Evolutionary conservation across 2,797 vertebrate genomes (phyloP), one percentile per base, ranked within the genome.

Genomic region (Macropus fuliginosus): DNA sequence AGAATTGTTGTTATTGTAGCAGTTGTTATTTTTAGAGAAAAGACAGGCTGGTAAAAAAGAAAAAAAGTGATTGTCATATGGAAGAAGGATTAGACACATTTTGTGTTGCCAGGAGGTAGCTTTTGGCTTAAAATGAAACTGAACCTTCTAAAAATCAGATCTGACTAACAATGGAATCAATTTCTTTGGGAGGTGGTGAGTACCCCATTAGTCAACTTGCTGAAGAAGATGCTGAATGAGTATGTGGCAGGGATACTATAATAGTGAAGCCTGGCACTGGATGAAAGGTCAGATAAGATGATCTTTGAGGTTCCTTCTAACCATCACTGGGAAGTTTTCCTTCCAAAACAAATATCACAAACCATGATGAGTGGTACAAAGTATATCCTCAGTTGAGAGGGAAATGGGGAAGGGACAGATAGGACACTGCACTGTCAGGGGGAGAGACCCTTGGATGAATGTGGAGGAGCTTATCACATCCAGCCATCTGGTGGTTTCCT

Each of bases 81-180:
- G 74, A 81, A 81, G 74, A 81, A 81, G 74, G 74, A 81, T 81
- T 81, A 81, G 74, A 81, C 40, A 81, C 74, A 81, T 81, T 81
- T 81, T 81, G 74, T 81, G 74, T 81, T 81, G 74, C 74, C 74
- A 81, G 74, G 74, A 81, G 74, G 74, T 81, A 81, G 74, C 74
- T 81, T 46, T 81, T 81, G 74, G 74, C 74, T 81, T 81, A 81
- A 81, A 81, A 81, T 81, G 74, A 81, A 27, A 40, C 74, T 81
- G 74, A 81, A 81, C 74, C 74, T 81, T 46, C 74, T 81, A 81
- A 81, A 81, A 46, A 81, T 46, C 74, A 81, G n/a, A 74, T 40
- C 40, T 81, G 40, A 81, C 74, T 46, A 46, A 81, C 74, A 81
- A 46, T 46, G 74, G 74, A 81, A 81, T 81, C 74, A 27, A 27